Percentiles rank a stretch among this genome's conserved stretches.
Conservation (phyloP, 2,888 invertebrate genomes). For the Branchinecta sandiegonensis region DNA sequence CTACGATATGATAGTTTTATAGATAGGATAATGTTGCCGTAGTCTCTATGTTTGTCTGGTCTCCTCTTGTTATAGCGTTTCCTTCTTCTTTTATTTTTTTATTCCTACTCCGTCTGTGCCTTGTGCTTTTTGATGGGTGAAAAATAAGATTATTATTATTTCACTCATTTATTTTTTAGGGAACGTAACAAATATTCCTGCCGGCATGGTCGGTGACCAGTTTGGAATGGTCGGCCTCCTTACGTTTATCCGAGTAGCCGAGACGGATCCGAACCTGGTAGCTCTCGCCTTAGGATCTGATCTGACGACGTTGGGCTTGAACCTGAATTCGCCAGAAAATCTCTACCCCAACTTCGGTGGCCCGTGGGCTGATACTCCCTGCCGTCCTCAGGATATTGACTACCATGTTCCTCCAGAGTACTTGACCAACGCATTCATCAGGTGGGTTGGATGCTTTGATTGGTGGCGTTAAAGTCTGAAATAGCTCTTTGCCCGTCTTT, state of each 20-base stretch:
- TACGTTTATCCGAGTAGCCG: constrained; percentile 94
- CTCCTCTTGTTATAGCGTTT: too few species aligned
- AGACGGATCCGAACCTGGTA: constrained; percentile 90
- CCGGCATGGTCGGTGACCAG: constrained; percentile 97
- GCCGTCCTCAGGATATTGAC: constrained; percentile 96
- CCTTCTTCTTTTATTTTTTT: too few species aligned
- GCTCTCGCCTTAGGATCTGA: constrained; percentile 95
- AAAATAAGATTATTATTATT: too few species aligned
- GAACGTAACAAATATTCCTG: constrained; percentile 94
- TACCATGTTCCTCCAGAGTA: constrained; percentile 97
- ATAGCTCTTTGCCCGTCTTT: too few species aligned
- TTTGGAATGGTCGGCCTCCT: constrained; percentile 97
- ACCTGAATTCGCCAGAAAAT: constrained; percentile 95
- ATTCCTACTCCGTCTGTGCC: too few species aligned
- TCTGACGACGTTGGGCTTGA: constrained; percentile 90
- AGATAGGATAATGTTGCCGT: too few species aligned
- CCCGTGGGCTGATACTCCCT: constrained; percentile 95
- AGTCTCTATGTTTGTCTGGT: too few species aligned
- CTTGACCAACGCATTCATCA: constrained; percentile 87
- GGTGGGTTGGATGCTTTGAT: constrained; percentile 35
- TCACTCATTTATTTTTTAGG: constrained; percentile 42
- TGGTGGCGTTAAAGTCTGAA: too few species aligned
- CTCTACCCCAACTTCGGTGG: constrained; percentile 97
- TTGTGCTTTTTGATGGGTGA: too few species aligned
- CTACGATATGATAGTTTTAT: too few species aligned